A percentile compares a stretch with the other conserved stretches of the same genome.
Evolutionary conservation across 2,797 vertebrate species (phyloP).

Genomic region (Eurystomus glaucurus): DNA sequence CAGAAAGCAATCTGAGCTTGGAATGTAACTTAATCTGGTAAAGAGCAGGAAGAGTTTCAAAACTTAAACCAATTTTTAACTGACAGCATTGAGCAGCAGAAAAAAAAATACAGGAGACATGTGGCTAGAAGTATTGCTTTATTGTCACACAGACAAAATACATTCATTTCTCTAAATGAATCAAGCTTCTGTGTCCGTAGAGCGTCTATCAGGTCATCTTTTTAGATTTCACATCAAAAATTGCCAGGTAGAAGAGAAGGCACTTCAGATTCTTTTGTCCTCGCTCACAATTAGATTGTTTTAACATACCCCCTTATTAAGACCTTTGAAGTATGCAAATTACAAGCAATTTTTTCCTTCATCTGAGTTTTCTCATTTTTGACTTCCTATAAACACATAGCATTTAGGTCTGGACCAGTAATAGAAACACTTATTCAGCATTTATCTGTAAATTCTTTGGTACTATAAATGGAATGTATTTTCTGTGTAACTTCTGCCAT

Average conservation of each 20-base stretch:
- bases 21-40: not conserved
- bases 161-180: not conserved
- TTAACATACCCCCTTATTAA: not conserved
- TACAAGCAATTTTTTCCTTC: not conserved
- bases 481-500: not conserved
- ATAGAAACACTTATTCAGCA: not conserved
- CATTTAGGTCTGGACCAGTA: not conserved
- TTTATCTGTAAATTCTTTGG: not conserved
- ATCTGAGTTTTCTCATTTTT: not conserved
- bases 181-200: not conserved
- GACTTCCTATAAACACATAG: not conserved
- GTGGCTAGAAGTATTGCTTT: not conserved
- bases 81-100: not conserved
- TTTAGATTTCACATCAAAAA: not conserved
- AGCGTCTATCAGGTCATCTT: not conserved
- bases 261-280: not conserved
- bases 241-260: not conserved
- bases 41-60: not conserved
- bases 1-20: not conserved
- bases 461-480: not conserved
- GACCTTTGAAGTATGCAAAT: not conserved
- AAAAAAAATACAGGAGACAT: not conserved
- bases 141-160: not conserved
- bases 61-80: not conserved
- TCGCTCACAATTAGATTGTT: not conserved